Evolutionary conservation across 2,888 invertebrate genomes (phyloP).

Genomic region (Acanthosoma haemorrhoidale): DNA sequence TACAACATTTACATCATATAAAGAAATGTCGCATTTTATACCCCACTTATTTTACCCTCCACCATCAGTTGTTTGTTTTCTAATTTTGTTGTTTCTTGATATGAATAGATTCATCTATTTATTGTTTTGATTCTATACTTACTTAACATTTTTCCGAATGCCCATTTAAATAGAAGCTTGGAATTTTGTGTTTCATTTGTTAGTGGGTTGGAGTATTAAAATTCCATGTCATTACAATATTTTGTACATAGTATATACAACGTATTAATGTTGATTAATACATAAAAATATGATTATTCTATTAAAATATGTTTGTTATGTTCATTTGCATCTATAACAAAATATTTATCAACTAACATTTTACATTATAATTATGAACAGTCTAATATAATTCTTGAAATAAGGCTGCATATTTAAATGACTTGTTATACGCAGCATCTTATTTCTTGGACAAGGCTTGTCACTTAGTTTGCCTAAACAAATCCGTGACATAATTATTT

Average conservation of each 20-base stretch:
- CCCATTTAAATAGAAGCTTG: neutral
- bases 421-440: neutral
- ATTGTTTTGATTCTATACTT: neutral
- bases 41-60: slow-evolving; percentile 19
- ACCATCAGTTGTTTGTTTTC: slow-evolving; percentile 8
- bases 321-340: neutral
- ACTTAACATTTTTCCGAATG: neutral
- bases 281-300: neutral
- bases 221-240: neutral
- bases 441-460: neutral
- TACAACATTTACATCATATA: slow-evolving; percentile 26
- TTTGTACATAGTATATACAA: neutral
- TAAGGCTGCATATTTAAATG: neutral
- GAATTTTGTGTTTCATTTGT: neutral
- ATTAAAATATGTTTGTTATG: neutral
- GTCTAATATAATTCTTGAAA: neutral
- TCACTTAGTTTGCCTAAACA: neutral
- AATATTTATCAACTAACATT: neutral
- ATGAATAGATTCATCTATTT: neutral
- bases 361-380: neutral
- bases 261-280: neutral
- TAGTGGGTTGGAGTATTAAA: neutral
- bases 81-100: neutral
- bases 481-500: neutral
- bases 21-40: slow-evolving; percentile 24